Evolutionary conservation across 2,797 vertebrate species (phyloP).

Genomic region (Schizothorax lantsangensis): DNA sequence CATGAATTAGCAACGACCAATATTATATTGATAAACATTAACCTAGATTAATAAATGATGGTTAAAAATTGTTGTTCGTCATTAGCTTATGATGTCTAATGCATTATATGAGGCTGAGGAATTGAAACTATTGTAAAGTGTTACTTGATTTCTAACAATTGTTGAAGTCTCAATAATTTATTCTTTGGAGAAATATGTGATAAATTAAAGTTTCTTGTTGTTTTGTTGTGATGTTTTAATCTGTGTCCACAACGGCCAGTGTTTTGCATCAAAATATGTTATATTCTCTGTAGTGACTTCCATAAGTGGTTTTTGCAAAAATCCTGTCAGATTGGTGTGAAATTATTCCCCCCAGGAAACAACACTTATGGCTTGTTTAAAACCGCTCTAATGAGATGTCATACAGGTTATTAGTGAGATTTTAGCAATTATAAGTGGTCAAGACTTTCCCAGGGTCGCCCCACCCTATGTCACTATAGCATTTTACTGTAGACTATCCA

Average conservation of each 20-base stretch:
- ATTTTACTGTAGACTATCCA: conserved; percentile 4
- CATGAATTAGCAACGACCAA: background rate
- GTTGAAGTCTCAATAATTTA: background rate
- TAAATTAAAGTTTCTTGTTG: background rate
- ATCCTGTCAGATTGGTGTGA: conserved; percentile 31
- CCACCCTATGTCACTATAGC: background rate
- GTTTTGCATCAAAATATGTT: conserved; percentile 26
- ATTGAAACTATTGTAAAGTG: no score
- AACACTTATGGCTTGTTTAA: conserved; percentile 30
- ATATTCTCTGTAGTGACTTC: conserved; percentile 6
- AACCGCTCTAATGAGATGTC: conserved; percentile 38
- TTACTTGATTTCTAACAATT: background rate
- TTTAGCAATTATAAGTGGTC: conserved; percentile 41
- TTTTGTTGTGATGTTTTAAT: background rate
- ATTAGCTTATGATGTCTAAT: background rate
- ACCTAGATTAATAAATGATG: background rate
- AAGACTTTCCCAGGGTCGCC: conserved; percentile 21
- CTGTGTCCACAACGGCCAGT: background rate
- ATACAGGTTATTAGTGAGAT: conserved; percentile 25
- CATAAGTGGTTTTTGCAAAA: background rate
- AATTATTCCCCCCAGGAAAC: conserved; percentile 17
- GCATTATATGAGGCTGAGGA: background rate
- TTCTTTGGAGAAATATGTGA: background rate
- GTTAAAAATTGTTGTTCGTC: background rate
- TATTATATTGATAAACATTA: background rate